Percentiles rank a stretch among this genome's conserved stretches.
Evolutionary conservation across 2,797 vertebrate species (phyloP).

Genomic region (Brachymystax lenok): DNA sequence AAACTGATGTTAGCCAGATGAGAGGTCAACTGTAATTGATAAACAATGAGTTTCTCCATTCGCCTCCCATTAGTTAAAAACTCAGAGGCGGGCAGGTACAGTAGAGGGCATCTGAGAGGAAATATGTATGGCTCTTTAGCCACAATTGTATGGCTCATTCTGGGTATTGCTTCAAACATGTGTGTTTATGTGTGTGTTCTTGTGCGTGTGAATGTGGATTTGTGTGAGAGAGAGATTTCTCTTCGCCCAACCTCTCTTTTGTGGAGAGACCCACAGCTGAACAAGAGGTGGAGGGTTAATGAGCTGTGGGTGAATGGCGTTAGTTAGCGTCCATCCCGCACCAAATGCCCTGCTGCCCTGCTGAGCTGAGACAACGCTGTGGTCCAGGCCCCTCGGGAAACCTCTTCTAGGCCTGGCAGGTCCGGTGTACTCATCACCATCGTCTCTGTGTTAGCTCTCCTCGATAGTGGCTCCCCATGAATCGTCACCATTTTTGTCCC

Average conservation of each 20-base stretch:
- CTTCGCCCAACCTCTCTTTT: background rate
- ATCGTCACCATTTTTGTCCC: constrained; percentile 38
- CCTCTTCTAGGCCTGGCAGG: constrained; percentile 42
- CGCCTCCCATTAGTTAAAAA: too few relatives aligned
- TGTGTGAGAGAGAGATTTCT: background rate
- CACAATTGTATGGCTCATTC: too few relatives aligned
- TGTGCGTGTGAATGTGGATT: too few relatives aligned
- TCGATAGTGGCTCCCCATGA: constrained; percentile 65
- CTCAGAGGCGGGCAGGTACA: too few relatives aligned
- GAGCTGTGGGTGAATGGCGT: constrained; percentile 44
- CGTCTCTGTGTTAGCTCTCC: constrained; percentile 43
- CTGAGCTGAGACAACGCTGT: constrained; percentile 22
- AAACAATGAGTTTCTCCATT: too few relatives aligned
- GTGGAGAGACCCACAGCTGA: background rate
- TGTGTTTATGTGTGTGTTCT: too few relatives aligned
- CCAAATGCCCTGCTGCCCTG: constrained; percentile 39
- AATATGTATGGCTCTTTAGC: too few relatives aligned
- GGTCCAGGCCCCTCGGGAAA: constrained; percentile 8
- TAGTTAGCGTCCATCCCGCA: background rate
- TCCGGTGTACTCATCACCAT: constrained; percentile 36
- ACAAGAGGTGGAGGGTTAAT: constrained; percentile 43
- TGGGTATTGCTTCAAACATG: too few relatives aligned
- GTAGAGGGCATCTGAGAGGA: too few relatives aligned
- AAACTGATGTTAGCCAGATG: too few relatives aligned
- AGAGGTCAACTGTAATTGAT: too few relatives aligned